Evolutionary conservation across 2,113 vertebrate genomes (phyloP).

Genomic region (Chinchilla lanigera): DNA sequence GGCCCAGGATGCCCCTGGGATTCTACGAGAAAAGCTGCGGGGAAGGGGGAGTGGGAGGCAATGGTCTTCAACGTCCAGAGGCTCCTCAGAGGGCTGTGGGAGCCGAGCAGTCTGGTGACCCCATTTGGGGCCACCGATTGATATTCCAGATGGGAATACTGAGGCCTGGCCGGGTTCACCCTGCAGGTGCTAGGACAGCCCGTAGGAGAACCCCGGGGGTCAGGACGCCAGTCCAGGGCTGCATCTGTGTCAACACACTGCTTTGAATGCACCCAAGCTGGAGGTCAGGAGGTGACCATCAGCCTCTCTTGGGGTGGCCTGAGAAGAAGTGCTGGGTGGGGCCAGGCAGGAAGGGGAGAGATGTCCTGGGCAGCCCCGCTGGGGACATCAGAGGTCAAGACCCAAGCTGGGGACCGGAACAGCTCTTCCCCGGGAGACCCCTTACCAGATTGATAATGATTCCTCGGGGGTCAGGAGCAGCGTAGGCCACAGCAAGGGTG

Average conservation of each 20-base stretch:
- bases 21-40: neutral
- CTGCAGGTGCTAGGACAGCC: neutral
- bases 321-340: neutral
- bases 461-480: neutral
- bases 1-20: neutral
- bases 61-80: neutral
- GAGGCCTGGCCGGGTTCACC: neutral
- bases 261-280: neutral
- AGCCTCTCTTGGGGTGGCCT: neutral
- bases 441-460: slow-evolving; percentile 86
- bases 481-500: slow-evolving; percentile 53
- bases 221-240: neutral
- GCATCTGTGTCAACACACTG: neutral
- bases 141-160: neutral
- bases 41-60: too few species aligned
- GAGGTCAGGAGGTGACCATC: accelerated
- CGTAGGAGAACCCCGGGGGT: accelerated
- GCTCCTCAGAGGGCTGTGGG: neutral
- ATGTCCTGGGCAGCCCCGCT: neutral
- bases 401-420: neutral
- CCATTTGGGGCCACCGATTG: too few species aligned
- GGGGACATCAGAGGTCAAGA: neutral
- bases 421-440: neutral
- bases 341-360: neutral
- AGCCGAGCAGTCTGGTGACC: neutral